Percentiles rank a stretch among this genome's conserved stretches.
Conservation (phyloP, 2,888 invertebrate genomes). For the Andricus curvator region DNA sequence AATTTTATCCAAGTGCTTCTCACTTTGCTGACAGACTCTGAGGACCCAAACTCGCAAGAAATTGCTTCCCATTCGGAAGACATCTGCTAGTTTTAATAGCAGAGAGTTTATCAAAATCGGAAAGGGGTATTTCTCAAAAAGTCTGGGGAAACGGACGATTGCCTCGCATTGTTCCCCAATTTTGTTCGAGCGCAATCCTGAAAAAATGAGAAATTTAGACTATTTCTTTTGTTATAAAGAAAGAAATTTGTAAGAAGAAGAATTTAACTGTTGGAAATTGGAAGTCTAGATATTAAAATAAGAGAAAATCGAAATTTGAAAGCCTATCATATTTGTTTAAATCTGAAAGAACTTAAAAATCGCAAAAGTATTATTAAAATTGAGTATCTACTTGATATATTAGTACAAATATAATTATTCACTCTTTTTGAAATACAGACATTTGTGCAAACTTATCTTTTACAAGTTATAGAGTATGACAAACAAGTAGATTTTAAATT, state of each 20-base stretch:
- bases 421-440: too few species aligned
- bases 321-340: too few species aligned
- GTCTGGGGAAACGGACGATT: conserved; percentile 94
- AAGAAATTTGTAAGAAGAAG: conserved; percentile 21
- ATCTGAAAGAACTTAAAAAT: too few species aligned
- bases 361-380: too few species aligned
- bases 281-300: too few species aligned
- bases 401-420: too few species aligned
- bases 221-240: conserved; percentile 42
- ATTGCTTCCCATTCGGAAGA: conserved; percentile 94
- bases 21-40: conserved; percentile 96
- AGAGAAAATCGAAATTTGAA: too few species aligned
- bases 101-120: conserved; percentile 98
- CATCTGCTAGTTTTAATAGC: conserved; percentile 95
- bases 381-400: too few species aligned
- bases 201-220: conserved; percentile 67
- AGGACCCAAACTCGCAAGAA: conserved; percentile 95
- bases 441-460: too few species aligned
- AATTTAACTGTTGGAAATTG: too few species aligned
- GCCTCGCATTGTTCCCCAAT: conserved; percentile 98
- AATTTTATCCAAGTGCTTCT: conserved; percentile 97
- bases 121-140: conserved; percentile 98
- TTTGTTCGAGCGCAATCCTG: conserved; percentile 93
- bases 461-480: too few species aligned
- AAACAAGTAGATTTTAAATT: too few species aligned